Percentiles rank a stretch among this genome's conserved stretches.
Conservation (phyloP, 2,888 invertebrate genomes). For the Heliconius aoede region DNA sequence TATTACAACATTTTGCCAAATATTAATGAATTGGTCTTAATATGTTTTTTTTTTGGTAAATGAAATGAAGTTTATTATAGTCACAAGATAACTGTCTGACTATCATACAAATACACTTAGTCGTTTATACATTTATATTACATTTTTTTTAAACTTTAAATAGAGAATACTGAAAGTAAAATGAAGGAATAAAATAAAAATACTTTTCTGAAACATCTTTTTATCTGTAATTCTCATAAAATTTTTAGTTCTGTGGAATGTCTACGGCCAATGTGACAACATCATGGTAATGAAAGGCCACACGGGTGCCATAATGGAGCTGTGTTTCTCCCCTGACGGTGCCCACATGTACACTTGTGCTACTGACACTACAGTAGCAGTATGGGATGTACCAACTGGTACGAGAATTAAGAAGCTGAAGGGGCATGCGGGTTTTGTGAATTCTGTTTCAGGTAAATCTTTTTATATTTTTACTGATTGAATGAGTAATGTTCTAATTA, state of each 20-base stretch:
- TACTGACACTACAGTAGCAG: conserved; percentile 96
- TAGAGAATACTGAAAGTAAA: too few species aligned
- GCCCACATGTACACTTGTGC: conserved; percentile 94
- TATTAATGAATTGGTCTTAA: too few species aligned
- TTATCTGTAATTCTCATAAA: too few species aligned
- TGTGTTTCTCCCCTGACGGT: conserved; percentile 94
- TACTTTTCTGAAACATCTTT: too few species aligned
- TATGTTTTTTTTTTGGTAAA: too few species aligned
- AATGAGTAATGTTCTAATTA: neutral
- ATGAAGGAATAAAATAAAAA: too few species aligned
- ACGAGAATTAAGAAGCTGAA: conserved; percentile 94
- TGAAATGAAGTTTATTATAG: too few species aligned
- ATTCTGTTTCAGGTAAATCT: conserved; percentile 85
- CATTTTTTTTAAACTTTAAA: too few species aligned
- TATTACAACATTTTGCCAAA: too few species aligned
- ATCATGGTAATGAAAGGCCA: conserved; percentile 96
- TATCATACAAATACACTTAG: too few species aligned
- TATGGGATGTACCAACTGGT: conserved; percentile 97
- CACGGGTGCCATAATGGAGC: conserved; percentile 96
- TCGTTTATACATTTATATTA: too few species aligned
- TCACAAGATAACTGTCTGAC: too few species aligned
- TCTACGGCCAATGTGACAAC: conserved; percentile 99
- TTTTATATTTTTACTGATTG: neutral
- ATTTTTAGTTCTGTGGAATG: conserved; percentile 94
- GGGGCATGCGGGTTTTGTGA: conserved; percentile 91